phyloP scores from a whole-genome alignment of 2,113 vertebrate species.

The Oxyura jamaicensis region DNA sequence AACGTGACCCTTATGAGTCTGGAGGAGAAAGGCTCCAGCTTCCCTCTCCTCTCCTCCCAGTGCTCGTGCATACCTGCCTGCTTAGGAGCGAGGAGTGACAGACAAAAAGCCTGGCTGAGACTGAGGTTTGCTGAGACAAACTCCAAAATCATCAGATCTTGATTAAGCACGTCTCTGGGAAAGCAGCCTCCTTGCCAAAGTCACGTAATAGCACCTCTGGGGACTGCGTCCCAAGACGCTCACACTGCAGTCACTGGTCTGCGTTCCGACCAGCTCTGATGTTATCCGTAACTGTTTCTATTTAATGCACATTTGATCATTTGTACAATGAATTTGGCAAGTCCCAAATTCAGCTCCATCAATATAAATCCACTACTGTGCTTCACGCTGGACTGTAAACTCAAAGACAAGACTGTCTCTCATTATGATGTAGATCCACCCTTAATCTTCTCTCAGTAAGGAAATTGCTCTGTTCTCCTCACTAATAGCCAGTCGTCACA shows the following conservation, averaged over 20 bases:
- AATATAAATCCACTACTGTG: neutral
- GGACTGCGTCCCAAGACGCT: neutral
- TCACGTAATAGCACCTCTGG: rapidly evolving
- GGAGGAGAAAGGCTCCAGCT: neutral
- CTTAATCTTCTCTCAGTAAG: neutral
- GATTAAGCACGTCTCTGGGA: neutral
- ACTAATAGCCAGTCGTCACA: neutral
- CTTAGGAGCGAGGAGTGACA: neutral
- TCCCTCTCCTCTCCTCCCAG: neutral
- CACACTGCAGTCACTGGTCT: rapidly evolving
- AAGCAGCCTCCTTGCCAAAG: neutral
- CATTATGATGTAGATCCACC: neutral
- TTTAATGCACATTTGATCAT: neutral
- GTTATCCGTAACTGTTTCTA: neutral
- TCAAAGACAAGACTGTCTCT: neutral
- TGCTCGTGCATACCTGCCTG: neutral
- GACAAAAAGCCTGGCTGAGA: neutral
- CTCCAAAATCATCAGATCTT: neutral
- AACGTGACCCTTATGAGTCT: neutral
- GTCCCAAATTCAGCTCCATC: neutral
- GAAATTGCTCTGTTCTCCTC: neutral
- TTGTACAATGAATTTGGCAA: neutral
- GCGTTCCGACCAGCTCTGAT: neutral
- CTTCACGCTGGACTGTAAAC: neutral
- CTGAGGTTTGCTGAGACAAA: neutral